phyloP scores from a whole-genome alignment of 2,888 invertebrate genomes.

The Troides oblongomaculatus region DNA sequence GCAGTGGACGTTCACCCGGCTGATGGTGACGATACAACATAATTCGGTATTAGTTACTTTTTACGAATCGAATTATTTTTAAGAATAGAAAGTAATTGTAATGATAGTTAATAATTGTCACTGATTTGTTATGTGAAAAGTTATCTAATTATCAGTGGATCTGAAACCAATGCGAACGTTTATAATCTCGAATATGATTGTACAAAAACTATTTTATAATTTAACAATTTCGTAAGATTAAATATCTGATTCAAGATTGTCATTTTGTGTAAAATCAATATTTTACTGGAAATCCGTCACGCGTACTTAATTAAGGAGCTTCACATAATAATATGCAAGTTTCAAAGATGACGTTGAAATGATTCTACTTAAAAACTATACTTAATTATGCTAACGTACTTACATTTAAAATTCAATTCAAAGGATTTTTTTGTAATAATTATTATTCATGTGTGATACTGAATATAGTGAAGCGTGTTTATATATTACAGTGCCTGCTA shows the following conservation, averaged over 20 bases:
- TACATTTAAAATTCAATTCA: slow-evolving; percentile 32
- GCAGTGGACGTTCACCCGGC: no score
- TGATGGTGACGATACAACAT: slow-evolving; percentile 2
- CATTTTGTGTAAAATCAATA: slow-evolving; percentile 31
- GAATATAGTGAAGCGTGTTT: slow-evolving; percentile 46
- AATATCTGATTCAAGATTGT: slow-evolving; percentile 41
- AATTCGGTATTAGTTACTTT: slow-evolving; percentile 24
- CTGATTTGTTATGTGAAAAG: slow-evolving; percentile 34
- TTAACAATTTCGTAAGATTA: slow-evolving; percentile 3
- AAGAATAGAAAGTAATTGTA: slow-evolving; percentile 43
- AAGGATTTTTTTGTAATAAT: slow-evolving; percentile 44
- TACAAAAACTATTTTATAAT: slow-evolving; percentile 27
- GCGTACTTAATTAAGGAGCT: slow-evolving; percentile 53
- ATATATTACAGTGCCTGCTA: slow-evolving; percentile 49
- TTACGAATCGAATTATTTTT: slow-evolving; percentile 34
- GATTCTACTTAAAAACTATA: slow-evolving; percentile 24
- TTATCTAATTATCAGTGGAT: slow-evolving; percentile 32
- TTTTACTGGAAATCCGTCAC: slow-evolving; percentile 45
- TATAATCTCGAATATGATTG: slow-evolving; percentile 33
- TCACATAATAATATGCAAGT: slow-evolving; percentile 5
- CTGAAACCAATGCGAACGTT: slow-evolving; percentile 26
- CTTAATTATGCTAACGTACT: slow-evolving; percentile 19
- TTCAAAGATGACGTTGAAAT: slow-evolving; percentile 14
- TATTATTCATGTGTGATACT: slow-evolving; percentile 52
- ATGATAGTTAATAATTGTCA: slow-evolving; percentile 44